Conservation (phyloP, 2,113 vertebrate species). For the Paradisaea rubra region DNA sequence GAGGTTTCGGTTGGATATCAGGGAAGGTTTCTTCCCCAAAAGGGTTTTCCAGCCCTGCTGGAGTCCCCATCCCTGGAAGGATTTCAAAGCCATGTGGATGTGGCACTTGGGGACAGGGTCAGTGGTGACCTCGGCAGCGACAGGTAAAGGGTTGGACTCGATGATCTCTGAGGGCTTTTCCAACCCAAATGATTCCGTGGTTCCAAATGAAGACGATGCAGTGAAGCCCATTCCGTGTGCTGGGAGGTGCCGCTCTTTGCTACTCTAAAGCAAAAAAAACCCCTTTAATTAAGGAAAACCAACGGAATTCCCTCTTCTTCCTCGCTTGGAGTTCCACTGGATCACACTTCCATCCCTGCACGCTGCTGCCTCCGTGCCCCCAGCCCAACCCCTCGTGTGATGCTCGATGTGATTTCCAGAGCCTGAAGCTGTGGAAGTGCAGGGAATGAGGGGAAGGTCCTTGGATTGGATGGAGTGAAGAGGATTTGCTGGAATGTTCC, state of each 20-base stretch:
- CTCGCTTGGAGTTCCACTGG: neutral
- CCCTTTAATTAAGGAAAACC: neutral
- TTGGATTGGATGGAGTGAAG: neutral
- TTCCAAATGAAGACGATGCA: neutral
- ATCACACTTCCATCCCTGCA: neutral
- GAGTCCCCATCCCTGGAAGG: neutral
- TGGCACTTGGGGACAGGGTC: neutral
- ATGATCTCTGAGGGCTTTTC: neutral
- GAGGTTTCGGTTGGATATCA: neutral
- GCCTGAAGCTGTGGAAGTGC: neutral
- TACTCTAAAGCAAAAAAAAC: neutral
- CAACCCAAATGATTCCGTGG: neutral
- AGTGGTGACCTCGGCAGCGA: neutral
- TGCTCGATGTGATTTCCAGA: neutral
- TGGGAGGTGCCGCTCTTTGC: neutral
- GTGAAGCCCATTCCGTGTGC: neutral
- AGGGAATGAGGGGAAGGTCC: neutral
- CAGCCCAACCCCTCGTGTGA: neutral
- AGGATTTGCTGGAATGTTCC: neutral
- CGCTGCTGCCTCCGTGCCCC: fast-evolving
- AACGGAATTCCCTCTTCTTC: neutral
- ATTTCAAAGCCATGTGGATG: neutral
- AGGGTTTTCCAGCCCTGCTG: neutral
- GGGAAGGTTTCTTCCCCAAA: neutral
- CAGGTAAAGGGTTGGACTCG: fast-evolving